Conservation (phyloP, 2,113 vertebrate genomes). For the Hepsetus odoe region DNA sequence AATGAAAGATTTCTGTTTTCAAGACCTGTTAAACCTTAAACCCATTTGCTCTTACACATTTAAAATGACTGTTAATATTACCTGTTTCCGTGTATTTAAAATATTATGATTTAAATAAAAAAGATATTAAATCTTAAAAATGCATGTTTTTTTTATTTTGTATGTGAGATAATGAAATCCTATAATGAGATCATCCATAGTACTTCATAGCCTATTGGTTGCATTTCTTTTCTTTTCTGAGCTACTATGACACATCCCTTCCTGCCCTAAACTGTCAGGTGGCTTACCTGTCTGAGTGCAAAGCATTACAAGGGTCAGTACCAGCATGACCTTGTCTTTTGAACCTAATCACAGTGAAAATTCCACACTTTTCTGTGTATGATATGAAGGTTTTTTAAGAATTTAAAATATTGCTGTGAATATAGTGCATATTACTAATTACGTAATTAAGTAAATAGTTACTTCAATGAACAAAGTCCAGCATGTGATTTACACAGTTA, state of each 20-base stretch:
- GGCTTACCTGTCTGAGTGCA: background rate
- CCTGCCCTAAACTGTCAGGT: background rate
- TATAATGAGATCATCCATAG: too few species aligned
- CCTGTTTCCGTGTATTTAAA: background rate
- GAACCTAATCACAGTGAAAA: background rate
- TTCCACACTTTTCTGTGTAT: background rate
- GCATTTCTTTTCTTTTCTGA: conserved; percentile 1
- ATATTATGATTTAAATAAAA: background rate
- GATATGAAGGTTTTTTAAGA: background rate
- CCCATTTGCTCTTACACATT: background rate
- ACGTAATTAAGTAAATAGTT: too few species aligned
- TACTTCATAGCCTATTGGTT: too few species aligned
- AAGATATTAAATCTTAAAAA: background rate
- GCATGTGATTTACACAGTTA: too few species aligned
- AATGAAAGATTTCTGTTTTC: conserved; percentile 9
- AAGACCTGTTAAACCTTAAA: background rate
- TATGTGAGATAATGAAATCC: too few species aligned
- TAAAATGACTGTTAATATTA: background rate
- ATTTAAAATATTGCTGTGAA: too few species aligned
- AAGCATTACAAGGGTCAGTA: background rate
- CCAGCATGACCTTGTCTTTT: background rate
- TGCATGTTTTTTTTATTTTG: background rate
- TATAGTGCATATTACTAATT: too few species aligned
- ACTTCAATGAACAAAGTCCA: too few species aligned
- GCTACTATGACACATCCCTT: background rate